Evolutionary conservation across 1,140 invertebrate species (phyloP), one percentile per base, ranked within the genome.

Genomic region (Platyscapa corneri): DNA sequence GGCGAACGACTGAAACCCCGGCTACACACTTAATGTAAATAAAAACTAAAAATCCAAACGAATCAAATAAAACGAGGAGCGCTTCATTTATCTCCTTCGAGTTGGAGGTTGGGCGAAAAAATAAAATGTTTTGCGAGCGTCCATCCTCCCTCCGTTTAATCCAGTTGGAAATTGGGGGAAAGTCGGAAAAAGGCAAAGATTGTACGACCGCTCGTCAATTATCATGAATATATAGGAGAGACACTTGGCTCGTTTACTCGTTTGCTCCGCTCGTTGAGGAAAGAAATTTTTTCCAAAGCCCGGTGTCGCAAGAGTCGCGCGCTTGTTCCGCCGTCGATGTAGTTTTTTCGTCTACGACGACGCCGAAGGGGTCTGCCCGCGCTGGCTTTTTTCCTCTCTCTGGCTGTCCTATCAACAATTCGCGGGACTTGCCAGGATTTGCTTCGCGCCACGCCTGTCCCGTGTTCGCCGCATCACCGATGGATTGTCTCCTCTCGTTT

Each of bases 401-500:
- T 88, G 86, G 86, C 88, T 89, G 85, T 79, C 87, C 72, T 49
- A 88, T 89, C 88, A 87, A 78, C 87, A 87, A 88, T 87, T 89
- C 88, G 88, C 86, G 89, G 90, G 90, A 84, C 90, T 91, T 90
- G 89, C 87, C 87, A 79, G 18, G 67, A 72, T 34, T 72, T 60
- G 82, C 70, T 87, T 86, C 56, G 84, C 82, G 88, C 91, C 91
- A 92, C 91, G 91, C 91, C 91, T 91, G 91, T 92, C 89, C 86
- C 88, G 87, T 92, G 91, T 92, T 91, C 90, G 86, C 89, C 89
- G 86, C 87, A 85, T 87, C 82, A 85, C 74, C 88, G 90, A 90
- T 91, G 88, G 88, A 90, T 91, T 87, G 90, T 90, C 88, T 87
- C 20, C 56, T 60, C 56, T 53, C 64, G 37, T 27, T 65, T 67